Evolutionary conservation across 2,888 invertebrate genomes (phyloP).

Genomic region (Drosophila yooni): DNA sequence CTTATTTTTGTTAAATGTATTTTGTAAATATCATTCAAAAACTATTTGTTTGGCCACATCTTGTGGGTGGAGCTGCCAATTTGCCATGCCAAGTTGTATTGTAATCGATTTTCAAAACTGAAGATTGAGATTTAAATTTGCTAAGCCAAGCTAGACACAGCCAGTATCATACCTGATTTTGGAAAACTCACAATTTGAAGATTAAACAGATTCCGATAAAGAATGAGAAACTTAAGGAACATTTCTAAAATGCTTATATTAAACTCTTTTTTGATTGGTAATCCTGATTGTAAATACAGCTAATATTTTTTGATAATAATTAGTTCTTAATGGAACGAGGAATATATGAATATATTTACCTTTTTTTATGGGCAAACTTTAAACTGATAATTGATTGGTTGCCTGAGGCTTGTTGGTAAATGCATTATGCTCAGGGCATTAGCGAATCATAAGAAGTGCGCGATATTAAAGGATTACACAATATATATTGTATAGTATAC

Average conservation of each 20-base stretch:
- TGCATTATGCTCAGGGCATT: slow-evolving; percentile 39
- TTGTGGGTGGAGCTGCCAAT: neutral
- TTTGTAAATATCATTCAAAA: slow-evolving; percentile 8
- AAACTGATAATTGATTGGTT: neutral
- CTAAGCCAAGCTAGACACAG: too few species aligned
- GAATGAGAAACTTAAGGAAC: neutral
- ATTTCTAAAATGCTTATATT: neutral
- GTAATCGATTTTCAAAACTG: neutral
- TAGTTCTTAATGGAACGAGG: neutral
- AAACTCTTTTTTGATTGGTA: neutral
- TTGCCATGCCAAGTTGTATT: neutral
- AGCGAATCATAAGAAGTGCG: slow-evolving; percentile 30
- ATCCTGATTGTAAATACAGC: neutral
- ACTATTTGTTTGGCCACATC: neutral
- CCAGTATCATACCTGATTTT: neutral
- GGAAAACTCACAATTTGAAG: neutral
- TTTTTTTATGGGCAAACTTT: neutral
- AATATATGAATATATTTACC: neutral
- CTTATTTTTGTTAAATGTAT: neutral
- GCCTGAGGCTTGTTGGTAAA: slow-evolving; percentile 24
- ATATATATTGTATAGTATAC: slow-evolving; percentile 41
- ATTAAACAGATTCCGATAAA: neutral
- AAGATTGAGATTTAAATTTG: neutral
- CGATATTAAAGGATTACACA: slow-evolving; percentile 66
- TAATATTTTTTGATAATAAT: neutral